These are phyloP conservation scores for Isurus oxyrinchus DNA, from an alignment of 2,113 vertebrate species.

Conservation along the genomic window DNA sequence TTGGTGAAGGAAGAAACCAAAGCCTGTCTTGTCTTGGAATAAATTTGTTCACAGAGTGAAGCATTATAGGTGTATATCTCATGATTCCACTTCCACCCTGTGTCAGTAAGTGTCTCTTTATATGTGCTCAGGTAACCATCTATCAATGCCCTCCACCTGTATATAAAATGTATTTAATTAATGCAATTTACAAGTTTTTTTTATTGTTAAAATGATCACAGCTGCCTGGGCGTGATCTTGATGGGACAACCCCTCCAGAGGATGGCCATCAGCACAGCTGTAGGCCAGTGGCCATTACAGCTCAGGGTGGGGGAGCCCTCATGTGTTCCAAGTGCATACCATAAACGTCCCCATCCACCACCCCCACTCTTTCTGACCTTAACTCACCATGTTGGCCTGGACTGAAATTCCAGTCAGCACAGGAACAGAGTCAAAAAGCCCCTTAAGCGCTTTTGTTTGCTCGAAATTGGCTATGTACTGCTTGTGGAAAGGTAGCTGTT, in stretches of 20 bases:
- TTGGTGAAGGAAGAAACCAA: too few species aligned
- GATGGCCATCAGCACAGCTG: background rate
- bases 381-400: background rate
- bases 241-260: background rate
- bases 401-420: background rate
- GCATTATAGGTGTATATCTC: too few species aligned
- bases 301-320: background rate
- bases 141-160: too few species aligned
- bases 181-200: background rate
- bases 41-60: too few species aligned
- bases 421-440: too few species aligned
- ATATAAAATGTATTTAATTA: too few species aligned
- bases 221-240: background rate
- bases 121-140: too few species aligned
- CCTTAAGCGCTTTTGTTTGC: background rate
- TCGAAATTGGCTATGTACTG: too few species aligned
- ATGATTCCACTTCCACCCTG: too few species aligned
- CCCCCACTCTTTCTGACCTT: background rate
- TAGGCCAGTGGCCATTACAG: background rate
- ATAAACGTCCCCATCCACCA: background rate
- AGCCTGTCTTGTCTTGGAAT: too few species aligned
- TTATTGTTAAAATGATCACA: background rate
- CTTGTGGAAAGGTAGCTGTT: background rate
- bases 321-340: background rate
- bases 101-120: too few species aligned